Evolutionary conservation across 2,113 vertebrate species (phyloP).

Genomic region (Tychaedon coryphoeus): DNA sequence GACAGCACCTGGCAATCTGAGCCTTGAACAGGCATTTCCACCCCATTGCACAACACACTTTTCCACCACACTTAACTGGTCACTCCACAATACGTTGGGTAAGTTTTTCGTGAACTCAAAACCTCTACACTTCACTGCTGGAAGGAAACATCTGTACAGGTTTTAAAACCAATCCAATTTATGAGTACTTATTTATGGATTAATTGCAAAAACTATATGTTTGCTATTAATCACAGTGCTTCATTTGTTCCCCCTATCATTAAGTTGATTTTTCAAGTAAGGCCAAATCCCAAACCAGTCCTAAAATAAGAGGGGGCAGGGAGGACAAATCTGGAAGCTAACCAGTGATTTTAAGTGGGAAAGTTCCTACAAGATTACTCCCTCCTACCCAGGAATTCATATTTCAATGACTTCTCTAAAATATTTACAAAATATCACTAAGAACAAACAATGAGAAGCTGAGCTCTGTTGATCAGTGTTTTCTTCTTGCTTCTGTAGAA

Average conservation of each 20-base stretch:
- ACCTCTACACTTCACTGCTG: neutral
- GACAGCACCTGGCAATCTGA: neutral
- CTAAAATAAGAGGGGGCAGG: neutral
- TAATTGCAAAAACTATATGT: neutral
- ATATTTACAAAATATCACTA: neutral
- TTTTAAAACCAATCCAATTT: neutral
- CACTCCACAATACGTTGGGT: neutral
- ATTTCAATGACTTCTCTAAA: neutral
- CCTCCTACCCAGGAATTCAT: neutral
- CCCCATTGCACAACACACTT: rapidly evolving
- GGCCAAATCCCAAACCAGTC: neutral
- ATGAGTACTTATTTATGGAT: neutral
- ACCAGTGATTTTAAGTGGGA: neutral
- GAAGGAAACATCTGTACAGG: neutral
- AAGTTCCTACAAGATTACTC: neutral
- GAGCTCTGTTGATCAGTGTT: neutral
- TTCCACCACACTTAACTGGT: neutral
- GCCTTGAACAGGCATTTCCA: neutral
- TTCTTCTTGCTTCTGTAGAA: neutral
- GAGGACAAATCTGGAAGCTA: neutral
- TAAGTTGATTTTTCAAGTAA: neutral
- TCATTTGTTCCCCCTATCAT: neutral
- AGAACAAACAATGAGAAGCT: neutral
- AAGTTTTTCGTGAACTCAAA: neutral
- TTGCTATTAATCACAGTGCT: neutral